Base-by-base conservation (phyloP, 2,113 vertebrate genomes). In the Microtus montanus region DNA sequence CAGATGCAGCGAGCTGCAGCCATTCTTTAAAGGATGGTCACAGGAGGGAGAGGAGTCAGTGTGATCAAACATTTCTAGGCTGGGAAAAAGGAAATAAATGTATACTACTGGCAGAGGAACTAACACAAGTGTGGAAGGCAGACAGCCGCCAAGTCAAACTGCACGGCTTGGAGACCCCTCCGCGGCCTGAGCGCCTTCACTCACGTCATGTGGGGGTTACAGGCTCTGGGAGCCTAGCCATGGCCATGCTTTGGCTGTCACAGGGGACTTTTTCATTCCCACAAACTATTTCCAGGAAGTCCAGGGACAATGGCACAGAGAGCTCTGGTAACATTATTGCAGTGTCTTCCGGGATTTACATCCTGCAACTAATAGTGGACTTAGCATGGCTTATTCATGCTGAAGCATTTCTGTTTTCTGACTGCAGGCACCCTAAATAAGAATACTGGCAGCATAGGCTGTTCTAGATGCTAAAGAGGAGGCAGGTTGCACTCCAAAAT, bases 21-120 rank as follows among this genome's bases (percentile, higher is more conserved):
- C 83, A 88, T 92, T 96, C 95, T 87, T 82, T 87, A 66, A 95
- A 95, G 78, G 77, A 89, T 92, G 35, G 14, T 71, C 24, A 30
- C 6, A 13, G 92, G 83, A 84, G 33, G 44, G 30, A 79, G 54
- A 74, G 75, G 79, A 49, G 66, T 66, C 77, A 79, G 54, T 92
- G 30, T 20, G 95, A 87, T 84, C 73, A 90, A 82, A 87, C 49
- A 91, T 96, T 68, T 87, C 58, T 70, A 84, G 68, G 49, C 44
- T 87, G 68, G 54, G 87, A 75, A 96, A 96, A 93, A 92, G 82
- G 75, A 96, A 94, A 80, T 78, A 92, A 97, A 88, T 63, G 22
- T 61, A 73, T 41, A 84, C 63, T 20, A 88, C 88, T 92, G 87
- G 90, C 91, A 86, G n/a, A 89, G 74, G 30, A 87, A 89, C 71